These are phyloP conservation scores for Falco rusticolus DNA, from an alignment of 2,797 vertebrate genomes.

Conservation along the genomic window DNA sequence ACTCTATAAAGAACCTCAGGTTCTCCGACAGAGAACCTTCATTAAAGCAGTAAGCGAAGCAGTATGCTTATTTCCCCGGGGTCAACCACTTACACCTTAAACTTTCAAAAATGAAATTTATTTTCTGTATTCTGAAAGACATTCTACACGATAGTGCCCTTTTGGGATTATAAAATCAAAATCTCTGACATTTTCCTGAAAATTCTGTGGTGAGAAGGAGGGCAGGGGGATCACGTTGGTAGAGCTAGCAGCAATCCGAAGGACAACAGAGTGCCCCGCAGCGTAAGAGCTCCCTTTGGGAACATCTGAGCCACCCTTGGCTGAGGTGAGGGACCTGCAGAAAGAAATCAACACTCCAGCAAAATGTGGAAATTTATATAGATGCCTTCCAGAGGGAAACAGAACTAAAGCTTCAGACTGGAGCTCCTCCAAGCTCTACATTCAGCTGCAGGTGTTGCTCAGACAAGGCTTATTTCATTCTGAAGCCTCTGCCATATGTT, in stretches of 20 bases:
- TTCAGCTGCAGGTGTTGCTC: not conserved
- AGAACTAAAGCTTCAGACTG: not conserved
- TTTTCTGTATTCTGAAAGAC: not conserved
- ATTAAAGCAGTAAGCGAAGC: conserved; percentile 13
- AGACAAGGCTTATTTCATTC: not conserved
- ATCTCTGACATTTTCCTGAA: conserved; percentile 31
- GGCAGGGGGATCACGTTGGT: not conserved
- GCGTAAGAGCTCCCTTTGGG: not conserved
- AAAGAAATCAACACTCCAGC: not conserved
- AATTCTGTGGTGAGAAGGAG: not conserved
- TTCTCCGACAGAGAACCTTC: not conserved
- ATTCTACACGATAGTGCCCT: not conserved
- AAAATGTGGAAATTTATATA: not conserved
- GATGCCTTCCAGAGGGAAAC: not conserved
- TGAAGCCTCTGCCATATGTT: not conserved
- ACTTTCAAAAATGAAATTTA: conserved; percentile 41
- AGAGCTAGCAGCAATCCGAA: not conserved
- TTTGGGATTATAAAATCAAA: conserved; percentile 21
- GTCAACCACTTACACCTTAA: conserved; percentile 14
- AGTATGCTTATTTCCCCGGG: not conserved
- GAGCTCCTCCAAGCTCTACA: not conserved
- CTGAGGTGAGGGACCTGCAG: not conserved
- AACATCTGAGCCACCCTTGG: not conserved
- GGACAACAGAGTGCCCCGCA: not conserved
- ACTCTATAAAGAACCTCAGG: conserved; percentile 22